Conservation (phyloP, 35 echinoderm and acorn worm genomes). For the Ophioderma brevispina region DNA sequence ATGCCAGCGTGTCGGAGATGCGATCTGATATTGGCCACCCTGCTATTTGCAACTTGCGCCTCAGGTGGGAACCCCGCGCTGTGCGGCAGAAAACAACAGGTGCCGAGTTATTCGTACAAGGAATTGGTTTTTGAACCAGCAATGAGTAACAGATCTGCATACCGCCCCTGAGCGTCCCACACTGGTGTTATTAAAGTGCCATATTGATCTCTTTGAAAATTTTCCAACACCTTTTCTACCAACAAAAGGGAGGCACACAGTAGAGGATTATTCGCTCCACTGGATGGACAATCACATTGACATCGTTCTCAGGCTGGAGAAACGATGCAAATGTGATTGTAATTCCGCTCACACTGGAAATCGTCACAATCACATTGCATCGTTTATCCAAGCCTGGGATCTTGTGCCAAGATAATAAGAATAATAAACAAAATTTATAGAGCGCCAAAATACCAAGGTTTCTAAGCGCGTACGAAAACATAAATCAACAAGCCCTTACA, state of each 20-base stretch:
- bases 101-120: not conserved
- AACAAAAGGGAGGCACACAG: not conserved
- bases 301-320: not conserved
- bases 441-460: no score
- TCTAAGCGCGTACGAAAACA: no score
- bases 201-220: not conserved
- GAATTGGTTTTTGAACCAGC: not conserved
- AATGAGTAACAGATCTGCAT: conserved; percentile 12
- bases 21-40: not conserved
- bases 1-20: not conserved
- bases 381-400: not conserved
- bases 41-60: not conserved
- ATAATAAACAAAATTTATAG: no score
- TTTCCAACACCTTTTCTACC: not conserved
- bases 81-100: not conserved
- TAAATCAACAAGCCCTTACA: no score
- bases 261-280: not conserved
- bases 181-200: conserved; percentile 8
- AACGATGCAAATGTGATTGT: not conserved
- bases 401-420: no score
- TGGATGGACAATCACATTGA: not conserved
- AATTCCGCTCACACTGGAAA: not conserved
- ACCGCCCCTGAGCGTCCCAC: conserved; percentile 25
- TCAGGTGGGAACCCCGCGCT: not conserved
- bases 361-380: not conserved